Evolutionary conservation across 2,888 invertebrate species (phyloP).

Genomic region (Calliphora vomitoria): DNA sequence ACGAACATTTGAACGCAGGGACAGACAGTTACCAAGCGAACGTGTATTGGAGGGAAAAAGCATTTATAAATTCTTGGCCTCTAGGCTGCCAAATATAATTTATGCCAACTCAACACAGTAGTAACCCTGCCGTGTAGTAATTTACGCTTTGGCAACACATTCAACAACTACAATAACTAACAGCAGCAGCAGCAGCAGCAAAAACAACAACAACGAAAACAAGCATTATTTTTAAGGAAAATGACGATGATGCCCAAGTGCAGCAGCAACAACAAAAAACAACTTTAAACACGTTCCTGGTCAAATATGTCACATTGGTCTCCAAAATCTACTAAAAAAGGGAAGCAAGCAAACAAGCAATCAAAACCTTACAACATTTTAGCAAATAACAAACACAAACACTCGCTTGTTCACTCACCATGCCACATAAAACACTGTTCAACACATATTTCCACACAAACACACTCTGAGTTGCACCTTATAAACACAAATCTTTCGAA

Average conservation of each 20-base stretch:
- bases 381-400: constrained; percentile 68
- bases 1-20: not conserved
- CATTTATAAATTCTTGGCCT: constrained; percentile 71
- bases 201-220: constrained; percentile 10
- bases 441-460: not conserved
- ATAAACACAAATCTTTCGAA: not conserved
- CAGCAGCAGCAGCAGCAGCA: constrained; percentile 39
- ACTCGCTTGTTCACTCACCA: not conserved
- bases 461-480: constrained; percentile 10
- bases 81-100: constrained; percentile 75
- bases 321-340: constrained; percentile 69
- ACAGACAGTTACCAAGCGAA: not conserved
- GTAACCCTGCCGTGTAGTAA: constrained; percentile 76
- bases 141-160: constrained; percentile 76
- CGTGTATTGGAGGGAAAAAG: constrained; percentile 27
- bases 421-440: constrained; percentile 2
- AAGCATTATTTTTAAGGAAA: constrained; percentile 31
- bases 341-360: constrained; percentile 72
- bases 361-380: constrained; percentile 73
- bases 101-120: constrained; percentile 77
- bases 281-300: constrained; percentile 69
- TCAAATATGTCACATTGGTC: constrained; percentile 73
- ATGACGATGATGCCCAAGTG: constrained; percentile 49
- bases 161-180: constrained; percentile 65
- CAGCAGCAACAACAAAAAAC: constrained; percentile 45